Percentiles rank a stretch among this genome's conserved stretches.
Evolutionary conservation across 2,888 invertebrate species (phyloP).

Genomic region (Diarsia rubi): DNA sequence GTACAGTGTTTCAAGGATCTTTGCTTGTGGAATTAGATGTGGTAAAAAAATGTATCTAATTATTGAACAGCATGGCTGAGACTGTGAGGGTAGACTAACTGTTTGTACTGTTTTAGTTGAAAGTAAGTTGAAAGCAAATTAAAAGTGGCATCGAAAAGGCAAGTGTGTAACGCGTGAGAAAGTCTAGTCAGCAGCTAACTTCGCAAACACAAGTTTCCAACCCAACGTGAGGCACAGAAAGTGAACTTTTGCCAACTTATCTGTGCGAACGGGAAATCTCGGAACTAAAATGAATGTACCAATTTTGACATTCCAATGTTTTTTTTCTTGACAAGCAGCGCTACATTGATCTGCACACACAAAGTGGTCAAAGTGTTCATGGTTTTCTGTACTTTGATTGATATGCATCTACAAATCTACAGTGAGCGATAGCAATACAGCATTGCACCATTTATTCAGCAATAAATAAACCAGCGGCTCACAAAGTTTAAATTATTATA

Average conservation of each 20-base stretch:
- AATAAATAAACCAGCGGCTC: slow-evolving; percentile 16
- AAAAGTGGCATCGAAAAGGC: background rate
- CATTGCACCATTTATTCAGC: slow-evolving; percentile 32
- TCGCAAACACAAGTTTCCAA: background rate
- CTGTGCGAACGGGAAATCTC: background rate
- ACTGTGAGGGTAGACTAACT: background rate
- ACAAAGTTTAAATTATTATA: background rate
- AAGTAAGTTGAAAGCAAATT: background rate
- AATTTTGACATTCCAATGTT: background rate
- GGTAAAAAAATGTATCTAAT: background rate
- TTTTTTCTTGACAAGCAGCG: background rate
- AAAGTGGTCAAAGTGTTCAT: background rate
- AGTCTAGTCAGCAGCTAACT: background rate
- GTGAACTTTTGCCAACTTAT: background rate
- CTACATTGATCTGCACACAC: background rate
- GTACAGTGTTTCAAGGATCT: background rate
- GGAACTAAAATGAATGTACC: background rate
- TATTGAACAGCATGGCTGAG: background rate
- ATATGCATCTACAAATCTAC: slow-evolving; percentile 8
- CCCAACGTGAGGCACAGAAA: background rate
- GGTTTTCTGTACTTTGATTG: slow-evolving; percentile 35
- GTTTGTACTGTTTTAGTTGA: background rate
- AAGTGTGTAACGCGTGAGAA: background rate
- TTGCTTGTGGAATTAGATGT: background rate
- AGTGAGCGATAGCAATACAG: slow-evolving; percentile 2